A percentile compares a stretch with the other conserved stretches of the same genome.
Conservation (phyloP, 2,113 vertebrate species). For the Nothobranchius kuhntae region DNA sequence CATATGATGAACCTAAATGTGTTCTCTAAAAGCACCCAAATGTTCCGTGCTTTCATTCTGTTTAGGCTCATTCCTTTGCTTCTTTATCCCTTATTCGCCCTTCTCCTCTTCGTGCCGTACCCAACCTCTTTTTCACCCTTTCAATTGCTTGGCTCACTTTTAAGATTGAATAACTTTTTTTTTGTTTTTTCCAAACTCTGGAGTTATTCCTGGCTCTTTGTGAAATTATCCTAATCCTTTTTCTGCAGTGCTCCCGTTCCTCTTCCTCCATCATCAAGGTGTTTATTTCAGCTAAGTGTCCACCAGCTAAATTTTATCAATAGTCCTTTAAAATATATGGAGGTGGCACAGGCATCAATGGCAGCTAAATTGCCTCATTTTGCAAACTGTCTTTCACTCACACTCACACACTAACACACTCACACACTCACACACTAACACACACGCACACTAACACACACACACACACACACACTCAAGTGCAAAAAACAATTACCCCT, state of each 20-base stretch:
- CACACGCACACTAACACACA: slow-evolving; percentile 2
- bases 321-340: slow-evolving; percentile 16
- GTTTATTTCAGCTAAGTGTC: slow-evolving; percentile 14
- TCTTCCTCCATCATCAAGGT: slow-evolving; percentile 11
- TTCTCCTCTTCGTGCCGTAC: not conserved
- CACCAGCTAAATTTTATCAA: slow-evolving; percentile 13
- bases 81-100: not conserved
- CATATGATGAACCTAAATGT: slow-evolving; percentile 51
- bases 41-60: not conserved
- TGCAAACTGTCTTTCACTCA: slow-evolving; percentile 14
- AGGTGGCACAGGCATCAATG: not conserved
- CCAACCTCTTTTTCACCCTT: not conserved
- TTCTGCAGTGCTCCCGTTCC: not conserved
- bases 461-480: slow-evolving; percentile 10
- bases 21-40: slow-evolving; percentile 51
- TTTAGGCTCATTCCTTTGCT: not conserved
- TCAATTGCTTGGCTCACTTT: not conserved
- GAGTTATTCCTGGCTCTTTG: not conserved
- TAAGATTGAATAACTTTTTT: not conserved
- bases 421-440: slow-evolving; percentile 4
- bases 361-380: slow-evolving; percentile 31
- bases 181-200: not conserved
- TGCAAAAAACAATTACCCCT: slow-evolving; percentile 49
- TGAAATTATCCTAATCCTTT: not conserved
- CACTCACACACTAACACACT: slow-evolving; percentile 6